Base-by-base conservation (phyloP, 2,113 vertebrate species). In the Ochotona princeps region DNA sequence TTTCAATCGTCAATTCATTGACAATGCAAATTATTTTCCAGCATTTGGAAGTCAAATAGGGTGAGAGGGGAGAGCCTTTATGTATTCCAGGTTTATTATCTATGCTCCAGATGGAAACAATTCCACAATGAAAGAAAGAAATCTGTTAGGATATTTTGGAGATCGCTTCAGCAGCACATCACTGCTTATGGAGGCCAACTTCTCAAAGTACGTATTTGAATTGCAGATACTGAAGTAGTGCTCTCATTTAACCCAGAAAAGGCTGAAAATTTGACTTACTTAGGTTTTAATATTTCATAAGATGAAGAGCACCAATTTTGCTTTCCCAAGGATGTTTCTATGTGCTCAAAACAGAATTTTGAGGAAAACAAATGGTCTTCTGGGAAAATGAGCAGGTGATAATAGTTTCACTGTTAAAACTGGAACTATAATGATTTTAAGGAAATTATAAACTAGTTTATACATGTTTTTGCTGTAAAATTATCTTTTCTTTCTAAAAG, bases 121-220 rank as follows among this genome's bases (percentile, higher is more conserved):
- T 98, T 98, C 96, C 97, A 96, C 96, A 97, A 97, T 92, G 97
- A 97, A 97, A 98, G 97, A 97, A 97, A 93, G 84, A 98, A 98
- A 97, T 98, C 97, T 98, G 97, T 97, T 98, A 97, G 97, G 96
- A 97, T 97, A 98, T 97, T 98, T 97, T 98, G 84, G 94, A 97
- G 97, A 97, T 97, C 97, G 96, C 96, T 98, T 97, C 96, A 97
- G 92, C 96, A 97, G 95, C 96, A 96, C 95, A 66, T 97, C 97
- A 98, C 92, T 94, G 79, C 93, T 94, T 92, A 83, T 90, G 69
- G 94, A 97, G 94, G 97, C 97, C 97, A 98, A 95, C 97, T 98
- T 98, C 97, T 97, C 97, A 97, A 92, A 97, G 95, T 92, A 96
- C 95, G 98, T 96, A 98, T 98, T 97, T 98, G 96, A 98, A 98